Percentiles rank a stretch among this genome's conserved stretches.
Evolutionary conservation across 2,888 invertebrate genomes (phyloP).

Genomic region (Eurytoma californica): DNA sequence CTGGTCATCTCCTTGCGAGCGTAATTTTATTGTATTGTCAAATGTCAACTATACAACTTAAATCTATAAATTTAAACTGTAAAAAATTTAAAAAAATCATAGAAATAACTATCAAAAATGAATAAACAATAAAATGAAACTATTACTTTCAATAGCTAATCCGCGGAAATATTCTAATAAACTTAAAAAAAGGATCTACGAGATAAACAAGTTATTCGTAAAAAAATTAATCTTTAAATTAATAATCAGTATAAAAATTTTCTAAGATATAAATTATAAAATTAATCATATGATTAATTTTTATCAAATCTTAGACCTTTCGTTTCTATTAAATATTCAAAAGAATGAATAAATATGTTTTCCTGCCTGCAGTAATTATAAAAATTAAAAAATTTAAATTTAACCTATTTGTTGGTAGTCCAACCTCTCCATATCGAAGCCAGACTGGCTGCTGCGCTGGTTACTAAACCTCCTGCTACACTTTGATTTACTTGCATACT

Average conservation of each 20-base stretch:
- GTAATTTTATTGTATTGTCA: conserved; percentile 49
- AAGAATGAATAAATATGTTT: conserved; percentile 47
- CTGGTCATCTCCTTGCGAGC: not conserved
- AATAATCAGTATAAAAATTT: conserved; percentile 46
- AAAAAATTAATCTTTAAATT: conserved; percentile 33
- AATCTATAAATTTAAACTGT: conserved; percentile 40
- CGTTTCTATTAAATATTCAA: conserved; percentile 34
- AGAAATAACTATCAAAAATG: conserved; percentile 42
- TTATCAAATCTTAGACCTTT: conserved; percentile 23
- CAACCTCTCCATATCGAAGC: conserved; percentile 88
- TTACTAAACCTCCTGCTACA: conserved; percentile 85
- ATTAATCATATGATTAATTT: conserved; percentile 27
- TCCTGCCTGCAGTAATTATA: conserved; percentile 48
- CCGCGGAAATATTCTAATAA: conserved; percentile 15
- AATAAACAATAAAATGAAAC: conserved; percentile 42
- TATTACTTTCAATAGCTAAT: conserved; percentile 38
- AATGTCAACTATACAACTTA: conserved; percentile 37
- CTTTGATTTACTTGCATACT: conserved; percentile 75
- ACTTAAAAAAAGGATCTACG: conserved; percentile 32
- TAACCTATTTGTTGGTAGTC: conserved; percentile 78
- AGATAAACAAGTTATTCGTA: conserved; percentile 24
- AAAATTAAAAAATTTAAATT: conserved; percentile 46
- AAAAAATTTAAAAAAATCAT: conserved; percentile 42
- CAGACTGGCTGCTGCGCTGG: conserved; percentile 88
- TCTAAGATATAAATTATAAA: conserved; percentile 35